These are phyloP conservation scores for Eleutherodactylus coqui DNA, from an alignment of 2,797 vertebrate species.

Conservation along the genomic window DNA sequence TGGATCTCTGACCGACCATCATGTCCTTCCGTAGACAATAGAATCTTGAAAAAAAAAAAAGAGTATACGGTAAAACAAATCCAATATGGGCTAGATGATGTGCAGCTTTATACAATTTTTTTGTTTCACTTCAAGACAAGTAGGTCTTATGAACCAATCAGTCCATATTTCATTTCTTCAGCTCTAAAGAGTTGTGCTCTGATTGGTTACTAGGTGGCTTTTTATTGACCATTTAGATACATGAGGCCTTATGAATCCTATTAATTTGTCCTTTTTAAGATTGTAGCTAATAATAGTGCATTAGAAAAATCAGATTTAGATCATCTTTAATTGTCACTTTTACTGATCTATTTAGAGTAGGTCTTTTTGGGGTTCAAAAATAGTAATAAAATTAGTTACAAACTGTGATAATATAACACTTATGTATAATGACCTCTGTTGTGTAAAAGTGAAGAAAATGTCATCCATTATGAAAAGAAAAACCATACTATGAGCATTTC, in stretches of 20 bases:
- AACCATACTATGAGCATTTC: background rate
- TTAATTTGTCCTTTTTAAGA: too few species aligned
- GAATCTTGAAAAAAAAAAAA: background rate
- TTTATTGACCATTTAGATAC: background rate
- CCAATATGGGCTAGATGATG: background rate
- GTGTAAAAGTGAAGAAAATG: background rate
- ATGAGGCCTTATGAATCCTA: too few species aligned
- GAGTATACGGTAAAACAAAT: too few species aligned
- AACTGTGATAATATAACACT: too few species aligned
- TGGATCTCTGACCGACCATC: background rate
- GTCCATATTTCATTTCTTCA: background rate
- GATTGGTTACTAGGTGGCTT: background rate
- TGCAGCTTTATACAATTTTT: background rate
- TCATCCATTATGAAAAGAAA: background rate
- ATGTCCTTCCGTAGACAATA: background rate
- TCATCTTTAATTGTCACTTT: too few species aligned
- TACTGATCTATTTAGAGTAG: too few species aligned
- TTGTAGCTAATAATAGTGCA: too few species aligned
- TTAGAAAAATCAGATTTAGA: too few species aligned
- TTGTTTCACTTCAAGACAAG: background rate
- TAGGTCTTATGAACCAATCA: background rate
- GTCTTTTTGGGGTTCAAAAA: too few species aligned
- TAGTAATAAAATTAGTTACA: too few species aligned
- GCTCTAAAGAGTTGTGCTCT: background rate
- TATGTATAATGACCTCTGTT: background rate